Base-by-base conservation (phyloP, 2,113 vertebrate genomes). In the Zosterops hypoxanthus region DNA sequence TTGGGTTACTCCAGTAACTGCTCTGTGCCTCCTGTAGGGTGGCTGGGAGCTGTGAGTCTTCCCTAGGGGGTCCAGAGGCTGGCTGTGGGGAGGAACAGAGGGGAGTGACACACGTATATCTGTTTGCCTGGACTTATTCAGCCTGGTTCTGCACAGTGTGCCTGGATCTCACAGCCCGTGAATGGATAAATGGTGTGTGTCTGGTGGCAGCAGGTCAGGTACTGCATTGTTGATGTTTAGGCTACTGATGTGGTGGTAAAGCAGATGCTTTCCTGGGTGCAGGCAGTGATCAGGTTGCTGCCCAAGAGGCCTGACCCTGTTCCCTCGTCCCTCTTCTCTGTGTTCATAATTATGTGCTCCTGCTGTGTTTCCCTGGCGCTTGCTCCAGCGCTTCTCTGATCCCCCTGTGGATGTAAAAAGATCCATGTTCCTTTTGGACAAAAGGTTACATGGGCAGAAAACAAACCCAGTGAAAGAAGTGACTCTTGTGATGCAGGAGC, bases 51-150 rank as follows among this genome's bases (percentile, higher is more conserved):
- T 77, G 46, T 33, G 33, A 8, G 53, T 68, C 53, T 60, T 76
- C 44, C 63, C 63, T 26, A 6, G 39, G 1, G 6, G 49, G 31
- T 9, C 63, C 8, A 0, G 33, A 42, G 53, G 21, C 44, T 70
- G 69, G 13, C 1, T 0, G 21, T 7, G 19, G 6, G 64, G 9
- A 16, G 24, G 53, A 25, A 19, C 28, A 50, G 46, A 49, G 36
- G 14, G 36, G 34, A 53, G 36, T 8, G 57, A 36, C 44, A 6
- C 24, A 5, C 4, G 0, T 0, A 0, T 10, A 7, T 36, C 44
- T 83, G 22, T 57, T 56, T 49, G 9, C 50, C 68, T 34, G 14
- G n/a, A 26, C n/a, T 47, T 60, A 15, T 0, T 22, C 3, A 3
- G 39, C 6, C 56, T 44, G 46, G 0, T 57, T 39, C 22, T 82